Percentiles rank a stretch among this genome's conserved stretches.
Conservation (phyloP, 37 sponge, comb jelly and placozoan genomes). For the Beroe ovata region DNA sequence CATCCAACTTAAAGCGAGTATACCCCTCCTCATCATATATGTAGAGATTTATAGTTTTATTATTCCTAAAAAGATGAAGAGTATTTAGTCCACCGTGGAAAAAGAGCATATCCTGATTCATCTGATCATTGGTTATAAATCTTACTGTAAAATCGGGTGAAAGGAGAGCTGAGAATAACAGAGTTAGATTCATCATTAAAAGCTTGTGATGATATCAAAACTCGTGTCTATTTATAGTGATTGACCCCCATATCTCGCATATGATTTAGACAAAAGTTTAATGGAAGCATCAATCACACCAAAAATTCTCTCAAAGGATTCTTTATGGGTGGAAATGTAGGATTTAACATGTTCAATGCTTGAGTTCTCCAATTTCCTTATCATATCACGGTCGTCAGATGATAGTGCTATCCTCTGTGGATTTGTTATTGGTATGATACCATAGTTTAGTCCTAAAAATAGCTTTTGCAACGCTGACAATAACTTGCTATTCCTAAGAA, state of each 20-base stretch:
- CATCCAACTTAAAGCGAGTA: not conserved
- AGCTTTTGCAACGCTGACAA: not conserved
- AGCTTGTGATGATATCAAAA: no score
- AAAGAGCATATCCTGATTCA: not conserved
- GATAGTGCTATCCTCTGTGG: slow-evolving; percentile 9
- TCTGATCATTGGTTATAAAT: not conserved
- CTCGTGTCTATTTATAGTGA: not conserved
- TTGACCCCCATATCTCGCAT: not conserved
- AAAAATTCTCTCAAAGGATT: not conserved
- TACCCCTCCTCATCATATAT: not conserved
- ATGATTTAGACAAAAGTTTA: not conserved
- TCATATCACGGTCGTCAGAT: not conserved
- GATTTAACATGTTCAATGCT: not conserved
- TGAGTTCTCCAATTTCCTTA: not conserved
- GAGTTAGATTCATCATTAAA: not conserved
- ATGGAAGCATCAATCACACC: not conserved
- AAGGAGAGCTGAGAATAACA: not conserved
- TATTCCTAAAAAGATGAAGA: not conserved
- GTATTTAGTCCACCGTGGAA: not conserved
- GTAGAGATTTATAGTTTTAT: not conserved
- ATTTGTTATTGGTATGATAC: slow-evolving; percentile 4
- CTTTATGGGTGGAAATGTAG: not conserved
- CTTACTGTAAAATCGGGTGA: not conserved
- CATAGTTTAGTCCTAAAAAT: slow-evolving; percentile 12
- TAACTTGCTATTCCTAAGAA: not conserved